Conservation (phyloP, 1,140 invertebrate genomes). For the Drosophila pseudoobscura region DNA sequence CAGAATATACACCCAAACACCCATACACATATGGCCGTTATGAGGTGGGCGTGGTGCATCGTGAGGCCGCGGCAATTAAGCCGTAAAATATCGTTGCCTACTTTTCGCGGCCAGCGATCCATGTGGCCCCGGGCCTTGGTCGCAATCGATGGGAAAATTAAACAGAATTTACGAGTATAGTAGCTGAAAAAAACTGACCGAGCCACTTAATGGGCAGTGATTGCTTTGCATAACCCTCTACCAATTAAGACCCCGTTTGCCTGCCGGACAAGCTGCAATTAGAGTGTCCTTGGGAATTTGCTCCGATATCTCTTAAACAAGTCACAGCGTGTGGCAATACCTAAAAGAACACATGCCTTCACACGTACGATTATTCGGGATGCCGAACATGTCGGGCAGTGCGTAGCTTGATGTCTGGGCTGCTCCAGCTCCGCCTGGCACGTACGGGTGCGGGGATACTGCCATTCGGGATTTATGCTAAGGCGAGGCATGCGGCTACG, state of each 20-base stretch:
- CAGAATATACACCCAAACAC: conserved; percentile 14
- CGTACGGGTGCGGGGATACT: conserved; percentile 43
- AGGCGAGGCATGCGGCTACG: conserved; percentile 22
- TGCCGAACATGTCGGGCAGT: conserved; percentile 36
- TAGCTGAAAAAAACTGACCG: conserved; percentile 11
- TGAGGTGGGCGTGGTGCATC: conserved; percentile 26
- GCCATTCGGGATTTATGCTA: conserved; percentile 35
- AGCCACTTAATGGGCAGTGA: conserved; percentile 21
- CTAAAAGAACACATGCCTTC: conserved; percentile 3
- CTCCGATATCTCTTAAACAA: neutral
- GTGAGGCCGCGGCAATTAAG: conserved; percentile 50
- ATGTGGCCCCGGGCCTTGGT: neutral
- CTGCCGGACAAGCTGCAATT: conserved; percentile 10
- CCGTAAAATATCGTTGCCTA: conserved; percentile 68
- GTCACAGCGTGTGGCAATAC: neutral
- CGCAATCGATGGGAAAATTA: conserved; percentile 3
- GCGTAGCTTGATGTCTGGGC: conserved; percentile 10
- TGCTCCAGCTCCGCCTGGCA: conserved; percentile 33
- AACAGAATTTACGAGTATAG: conserved; percentile 20
- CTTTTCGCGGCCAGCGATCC: conserved; percentile 44
- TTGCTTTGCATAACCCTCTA: conserved; percentile 31
- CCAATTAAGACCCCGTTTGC: conserved; percentile 27
- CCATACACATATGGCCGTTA: neutral
- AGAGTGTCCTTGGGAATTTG: neutral
- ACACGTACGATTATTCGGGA: conserved; percentile 18